Conservation (phyloP, 2,797 vertebrate genomes). For the Acropternis orthonyx region DNA sequence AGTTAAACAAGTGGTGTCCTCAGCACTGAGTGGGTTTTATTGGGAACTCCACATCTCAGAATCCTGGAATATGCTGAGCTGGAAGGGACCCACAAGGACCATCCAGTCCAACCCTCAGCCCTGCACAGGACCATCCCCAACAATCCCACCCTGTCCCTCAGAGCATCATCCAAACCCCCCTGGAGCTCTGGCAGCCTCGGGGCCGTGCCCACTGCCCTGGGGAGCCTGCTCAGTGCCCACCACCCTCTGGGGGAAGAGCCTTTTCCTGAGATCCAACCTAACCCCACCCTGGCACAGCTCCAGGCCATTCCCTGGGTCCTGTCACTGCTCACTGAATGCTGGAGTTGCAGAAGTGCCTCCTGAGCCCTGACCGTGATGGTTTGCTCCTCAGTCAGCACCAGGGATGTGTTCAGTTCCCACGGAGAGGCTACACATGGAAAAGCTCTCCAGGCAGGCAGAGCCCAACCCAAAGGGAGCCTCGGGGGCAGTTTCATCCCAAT, state of each 20-base stretch:
- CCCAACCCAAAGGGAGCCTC: background rate
- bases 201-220: background rate
- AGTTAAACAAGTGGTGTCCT: no score
- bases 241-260: background rate
- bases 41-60: no score
- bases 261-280: background rate
- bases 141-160: background rate
- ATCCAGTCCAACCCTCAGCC: background rate
- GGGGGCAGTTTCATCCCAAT: background rate
- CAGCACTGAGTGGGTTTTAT: no score
- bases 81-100: background rate
- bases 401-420: background rate
- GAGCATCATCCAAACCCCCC: background rate
- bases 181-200: background rate
- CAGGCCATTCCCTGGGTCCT: background rate
- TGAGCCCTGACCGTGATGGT: background rate
- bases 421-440: background rate
- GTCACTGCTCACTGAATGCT: background rate
- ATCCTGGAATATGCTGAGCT: background rate
- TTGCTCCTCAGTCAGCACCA: background rate
- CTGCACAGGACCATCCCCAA: background rate
- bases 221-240: background rate
- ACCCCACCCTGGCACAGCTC: background rate
- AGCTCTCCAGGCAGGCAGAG: fast-evolving
- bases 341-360: background rate